Evolutionary conservation across 2,113 vertebrate genomes (phyloP).

Genomic region (Probosciger aterrimus): DNA sequence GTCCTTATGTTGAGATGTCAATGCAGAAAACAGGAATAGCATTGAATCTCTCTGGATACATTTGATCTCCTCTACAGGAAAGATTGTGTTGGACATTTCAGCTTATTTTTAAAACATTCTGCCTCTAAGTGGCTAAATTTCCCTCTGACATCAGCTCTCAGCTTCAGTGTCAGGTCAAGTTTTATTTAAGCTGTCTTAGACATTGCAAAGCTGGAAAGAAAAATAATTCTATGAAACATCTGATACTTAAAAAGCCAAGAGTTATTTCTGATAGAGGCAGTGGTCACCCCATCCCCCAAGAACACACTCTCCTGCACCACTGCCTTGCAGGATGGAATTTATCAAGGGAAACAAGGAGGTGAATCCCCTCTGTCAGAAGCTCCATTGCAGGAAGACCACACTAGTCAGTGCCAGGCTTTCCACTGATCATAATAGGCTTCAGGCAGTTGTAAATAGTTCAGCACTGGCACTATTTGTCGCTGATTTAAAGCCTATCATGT

Average conservation of each 20-base stretch:
- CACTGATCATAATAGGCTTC: background rate
- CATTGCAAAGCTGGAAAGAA: slow-evolving; percentile 29
- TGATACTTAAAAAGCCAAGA: slow-evolving; percentile 34
- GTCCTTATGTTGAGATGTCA: background rate
- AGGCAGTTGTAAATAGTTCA: background rate
- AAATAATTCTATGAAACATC: slow-evolving; percentile 16
- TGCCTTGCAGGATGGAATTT: background rate
- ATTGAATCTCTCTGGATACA: background rate
- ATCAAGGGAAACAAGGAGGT: background rate
- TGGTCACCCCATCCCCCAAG: background rate
- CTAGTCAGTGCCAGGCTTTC: background rate
- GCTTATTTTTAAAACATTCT: slow-evolving; percentile 35
- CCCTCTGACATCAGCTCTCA: background rate
- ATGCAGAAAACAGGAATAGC: background rate
- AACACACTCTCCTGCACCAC: background rate
- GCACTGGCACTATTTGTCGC: background rate
- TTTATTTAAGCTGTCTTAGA: slow-evolving; percentile 28
- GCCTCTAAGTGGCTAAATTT: background rate
- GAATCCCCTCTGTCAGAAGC: background rate
- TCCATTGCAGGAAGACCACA: background rate
- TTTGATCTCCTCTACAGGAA: background rate
- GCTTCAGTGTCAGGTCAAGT: background rate
- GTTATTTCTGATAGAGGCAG: background rate
- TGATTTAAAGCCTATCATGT: rapidly evolving
- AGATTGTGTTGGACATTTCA: background rate